Evolutionary conservation across 2,797 vertebrate species (phyloP).

Genomic region (Halcyon chelicuti): DNA sequence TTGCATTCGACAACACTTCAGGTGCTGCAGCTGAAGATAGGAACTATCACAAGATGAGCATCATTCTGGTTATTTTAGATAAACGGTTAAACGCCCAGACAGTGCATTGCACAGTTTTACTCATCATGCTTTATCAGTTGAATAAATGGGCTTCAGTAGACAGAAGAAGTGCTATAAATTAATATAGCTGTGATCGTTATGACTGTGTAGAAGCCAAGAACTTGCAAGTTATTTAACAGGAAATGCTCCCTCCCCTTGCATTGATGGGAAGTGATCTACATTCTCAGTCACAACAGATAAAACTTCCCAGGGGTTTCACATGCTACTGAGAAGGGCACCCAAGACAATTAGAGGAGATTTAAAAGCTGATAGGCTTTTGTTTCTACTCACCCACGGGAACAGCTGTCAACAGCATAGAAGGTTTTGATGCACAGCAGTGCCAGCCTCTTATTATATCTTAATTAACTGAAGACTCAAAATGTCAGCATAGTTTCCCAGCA

Average conservation of each 20-base stretch:
- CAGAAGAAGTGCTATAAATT: background rate
- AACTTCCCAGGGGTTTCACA: background rate
- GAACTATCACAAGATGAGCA: background rate
- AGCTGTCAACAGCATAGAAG: background rate
- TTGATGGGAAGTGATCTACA: background rate
- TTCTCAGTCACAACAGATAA: background rate
- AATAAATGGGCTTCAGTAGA: background rate
- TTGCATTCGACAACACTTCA: background rate
- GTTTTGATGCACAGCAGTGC: background rate
- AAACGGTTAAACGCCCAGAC: background rate
- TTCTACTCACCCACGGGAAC: background rate
- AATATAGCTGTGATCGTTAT: background rate
- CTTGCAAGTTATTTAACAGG: background rate
- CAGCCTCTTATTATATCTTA: background rate
- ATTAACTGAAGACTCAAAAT: background rate
- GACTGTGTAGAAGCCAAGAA: background rate
- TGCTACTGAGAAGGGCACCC: background rate
- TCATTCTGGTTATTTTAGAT: background rate
- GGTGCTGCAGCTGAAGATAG: background rate
- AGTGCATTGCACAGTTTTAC: background rate
- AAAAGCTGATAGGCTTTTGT: background rate
- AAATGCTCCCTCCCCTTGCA: background rate
- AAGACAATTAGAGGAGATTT: background rate
- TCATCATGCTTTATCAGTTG: background rate
- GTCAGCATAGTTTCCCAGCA: background rate